Base-by-base conservation (phyloP, 2,797 vertebrate species). In the Scomberomorus guttatus region DNA sequence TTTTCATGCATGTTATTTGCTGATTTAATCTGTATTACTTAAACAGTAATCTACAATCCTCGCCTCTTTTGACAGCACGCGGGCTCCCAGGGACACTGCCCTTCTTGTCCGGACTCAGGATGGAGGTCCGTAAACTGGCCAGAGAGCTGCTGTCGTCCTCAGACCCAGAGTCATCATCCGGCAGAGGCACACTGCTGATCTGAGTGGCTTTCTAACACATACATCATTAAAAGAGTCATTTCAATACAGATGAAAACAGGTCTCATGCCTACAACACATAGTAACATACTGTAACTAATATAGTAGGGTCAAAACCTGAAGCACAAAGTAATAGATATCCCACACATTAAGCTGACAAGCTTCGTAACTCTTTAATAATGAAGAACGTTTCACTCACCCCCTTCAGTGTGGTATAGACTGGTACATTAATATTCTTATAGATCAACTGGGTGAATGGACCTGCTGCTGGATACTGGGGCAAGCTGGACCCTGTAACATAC, bases 121-220 rank as follows among this genome's bases (percentile, higher is more conserved):
- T 61, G 17, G 98, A 98, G 14, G 94, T 96, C 25, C 96, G 95
- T 69, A 97, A 93, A 85, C 97, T 98, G 69, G 96, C 96, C 85
- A 97, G 94, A n/a, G 98, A 99, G 88, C 96, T 92, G 93, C 96
- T 97, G 93, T 99, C 98, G 0, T 99, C 98, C 54, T 99, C 98
- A 0, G 98, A 99, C 1, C 97, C 96, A 0, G 98, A 99, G 85
- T 98, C 97, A 13, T 98, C 97, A 1, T 99, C 98, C n/a, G 94
- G 90, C 17, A 98, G 96, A 80, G 98, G 98, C 7, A 96, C 85
- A 0, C 85, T 97, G 95, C 98, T 99, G 94, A 99, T 97, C 94
- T 98, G 97, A 6, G 95, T 97, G 90, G 97, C 98, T 95, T 96
- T 99, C 98, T 99, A 12, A 32, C 62, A 58, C 25, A 70, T 0